A percentile compares a stretch with the other conserved stretches of the same genome.
Conservation (phyloP, 2,113 vertebrate species). For the Vicugna pacos region DNA sequence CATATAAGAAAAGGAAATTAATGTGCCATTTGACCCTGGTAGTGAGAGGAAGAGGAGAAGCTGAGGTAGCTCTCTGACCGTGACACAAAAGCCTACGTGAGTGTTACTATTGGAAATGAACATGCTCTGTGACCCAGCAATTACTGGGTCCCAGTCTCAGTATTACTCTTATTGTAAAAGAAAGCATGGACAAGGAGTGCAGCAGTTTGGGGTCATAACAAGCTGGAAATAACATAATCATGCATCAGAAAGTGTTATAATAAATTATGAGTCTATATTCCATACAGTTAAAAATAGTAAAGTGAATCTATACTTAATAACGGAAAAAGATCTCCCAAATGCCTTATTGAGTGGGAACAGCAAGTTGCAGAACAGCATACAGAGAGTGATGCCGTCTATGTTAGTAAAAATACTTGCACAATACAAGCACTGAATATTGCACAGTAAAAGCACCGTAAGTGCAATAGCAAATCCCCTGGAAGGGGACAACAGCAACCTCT, state of each 20-base stretch:
- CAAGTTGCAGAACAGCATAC: not conserved
- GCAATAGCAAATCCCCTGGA: not conserved
- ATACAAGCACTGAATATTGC: not conserved
- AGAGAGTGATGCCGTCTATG: not conserved
- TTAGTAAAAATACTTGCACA: conserved; percentile 9
- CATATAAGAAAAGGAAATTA: not conserved
- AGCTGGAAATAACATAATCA: not conserved
- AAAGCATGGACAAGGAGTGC: not conserved
- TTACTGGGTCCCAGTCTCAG: not conserved
- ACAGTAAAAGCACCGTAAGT: not conserved
- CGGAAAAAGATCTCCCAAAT: not conserved
- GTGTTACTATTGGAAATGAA: not conserved
- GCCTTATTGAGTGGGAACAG: not conserved
- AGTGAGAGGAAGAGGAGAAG: not conserved
- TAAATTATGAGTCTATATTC: not conserved
- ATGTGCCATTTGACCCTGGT: not conserved
- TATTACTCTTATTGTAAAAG: not conserved
- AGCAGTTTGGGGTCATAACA: not conserved
- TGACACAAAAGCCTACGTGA: not conserved
- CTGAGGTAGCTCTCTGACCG: not conserved
- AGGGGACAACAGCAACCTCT: not conserved
- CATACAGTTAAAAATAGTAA: conserved; percentile 3
- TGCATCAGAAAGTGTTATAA: not conserved
- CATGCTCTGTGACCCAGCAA: not conserved
- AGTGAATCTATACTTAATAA: not conserved